phyloP scores from a whole-genome alignment of 2,797 vertebrate genomes.

The Psittacula echo region DNA sequence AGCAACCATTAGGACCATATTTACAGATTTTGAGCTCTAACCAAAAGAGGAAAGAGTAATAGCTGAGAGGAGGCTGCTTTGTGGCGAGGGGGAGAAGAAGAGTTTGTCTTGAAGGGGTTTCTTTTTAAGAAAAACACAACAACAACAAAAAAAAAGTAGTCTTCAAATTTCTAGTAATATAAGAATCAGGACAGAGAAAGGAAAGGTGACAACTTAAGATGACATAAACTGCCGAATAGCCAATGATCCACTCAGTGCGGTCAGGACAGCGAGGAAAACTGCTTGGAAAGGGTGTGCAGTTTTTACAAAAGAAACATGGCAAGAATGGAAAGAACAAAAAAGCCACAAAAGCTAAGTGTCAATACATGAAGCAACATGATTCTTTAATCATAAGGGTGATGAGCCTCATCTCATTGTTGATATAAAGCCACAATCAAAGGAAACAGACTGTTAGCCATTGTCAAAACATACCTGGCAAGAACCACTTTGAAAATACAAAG shows the following conservation, averaged over 20 bases:
- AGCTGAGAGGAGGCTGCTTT: neutral
- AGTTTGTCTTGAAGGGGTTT: neutral
- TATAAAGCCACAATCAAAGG: neutral
- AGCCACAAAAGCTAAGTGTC: neutral
- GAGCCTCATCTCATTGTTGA: neutral
- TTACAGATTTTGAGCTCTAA: neutral
- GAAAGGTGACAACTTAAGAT: neutral
- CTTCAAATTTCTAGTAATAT: neutral
- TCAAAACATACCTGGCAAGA: neutral
- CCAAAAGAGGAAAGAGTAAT: neutral
- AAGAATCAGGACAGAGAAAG: neutral
- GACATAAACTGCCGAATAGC: neutral
- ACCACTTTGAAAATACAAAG: neutral
- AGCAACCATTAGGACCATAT: neutral
- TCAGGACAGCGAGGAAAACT: neutral
- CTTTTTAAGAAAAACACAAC: neutral
- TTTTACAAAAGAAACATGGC: neutral
- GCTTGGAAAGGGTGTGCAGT: fast-evolving
- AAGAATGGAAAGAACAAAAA: neutral
- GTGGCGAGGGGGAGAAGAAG: neutral
- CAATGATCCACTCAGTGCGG: neutral
- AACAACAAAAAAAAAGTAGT: neutral
- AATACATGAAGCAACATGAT: neutral
- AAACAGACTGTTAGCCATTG: neutral
- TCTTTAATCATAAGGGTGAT: neutral